Base-by-base conservation (phyloP, 2,113 vertebrate genomes). In the Notothenia coriiceps region DNA sequence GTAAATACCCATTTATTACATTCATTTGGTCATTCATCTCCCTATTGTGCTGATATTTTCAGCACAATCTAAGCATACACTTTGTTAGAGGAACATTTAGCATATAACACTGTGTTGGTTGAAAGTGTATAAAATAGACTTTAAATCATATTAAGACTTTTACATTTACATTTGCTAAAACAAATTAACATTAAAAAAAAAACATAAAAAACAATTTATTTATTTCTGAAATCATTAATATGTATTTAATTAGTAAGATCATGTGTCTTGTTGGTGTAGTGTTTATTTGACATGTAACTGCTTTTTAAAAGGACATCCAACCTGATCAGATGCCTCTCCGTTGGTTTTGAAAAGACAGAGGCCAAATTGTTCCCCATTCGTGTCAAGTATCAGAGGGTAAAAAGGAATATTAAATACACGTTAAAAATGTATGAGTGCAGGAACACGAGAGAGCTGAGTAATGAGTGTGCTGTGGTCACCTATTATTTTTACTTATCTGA, bases 381-480 rank as follows among this genome's bases (percentile, higher is more conserved):
- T 91, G 84, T 92, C 89, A 85, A 56, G 73, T 91, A 81, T 87
- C 91, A 82, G 50, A 78, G 17, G 9, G 44, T 74, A 74, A 86
- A 71, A 86, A 62, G 55, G 56, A 70, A 74, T 84, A 85, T 80
- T 54, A 68, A 77, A 87, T 60, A 47, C 2, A 1, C 57, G 61
- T 94, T 84, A 92, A 93, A 64, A 84, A 94, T 94, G 79, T 54
- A 93, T 91, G 86, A 82, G 89, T n/a, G 46, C 62, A 62, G 89
- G 74, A 89, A 90, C 52, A 55, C 12, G 60, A 91, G 86, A 75
- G 60, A 29, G 47, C 52, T 43, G 40, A 70, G 44, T 20, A 55
- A 60, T 18, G 52, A 77, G 72, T 35, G 10, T 8, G 9, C 46
- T 67, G 65, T 74, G 61, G 69, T 84, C 49, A 74, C 40, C 25